Evolutionary conservation across 2,888 invertebrate species (phyloP).

Genomic region (Chymomyza procnemis): DNA sequence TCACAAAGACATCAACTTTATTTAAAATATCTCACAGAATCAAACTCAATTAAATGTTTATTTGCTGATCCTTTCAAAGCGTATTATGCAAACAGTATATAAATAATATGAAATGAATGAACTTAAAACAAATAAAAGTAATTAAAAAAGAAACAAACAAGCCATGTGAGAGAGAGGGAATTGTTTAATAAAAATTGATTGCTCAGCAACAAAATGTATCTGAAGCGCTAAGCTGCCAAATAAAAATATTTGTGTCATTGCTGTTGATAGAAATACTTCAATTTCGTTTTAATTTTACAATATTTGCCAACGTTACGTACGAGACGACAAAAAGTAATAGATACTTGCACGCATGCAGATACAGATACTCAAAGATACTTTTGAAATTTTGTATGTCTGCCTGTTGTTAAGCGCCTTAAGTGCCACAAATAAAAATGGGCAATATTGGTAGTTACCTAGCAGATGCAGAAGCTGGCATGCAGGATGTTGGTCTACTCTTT

Average conservation of each 20-base stretch:
- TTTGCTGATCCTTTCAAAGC: not conserved
- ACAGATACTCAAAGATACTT: slow-evolving; percentile 11
- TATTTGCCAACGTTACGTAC: not conserved
- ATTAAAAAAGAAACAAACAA: not conserved
- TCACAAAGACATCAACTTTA: not conserved
- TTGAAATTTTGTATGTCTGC: not conserved
- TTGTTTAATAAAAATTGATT: slow-evolving; percentile 9
- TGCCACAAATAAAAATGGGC: slow-evolving; percentile 52
- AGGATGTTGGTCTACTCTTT: slow-evolving; percentile 24
- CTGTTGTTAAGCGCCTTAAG: slow-evolving; percentile 64
- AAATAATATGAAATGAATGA: not conserved
- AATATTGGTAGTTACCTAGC: not conserved
- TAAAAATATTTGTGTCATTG: slow-evolving; percentile 17
- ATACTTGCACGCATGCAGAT: slow-evolving; percentile 7
- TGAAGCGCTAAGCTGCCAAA: slow-evolving; percentile 4
- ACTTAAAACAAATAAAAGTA: not conserved
- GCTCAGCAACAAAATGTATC: not conserved
- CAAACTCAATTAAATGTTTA: not conserved
- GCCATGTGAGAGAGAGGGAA: not conserved
- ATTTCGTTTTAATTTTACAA: slow-evolving; percentile 23
- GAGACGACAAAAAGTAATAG: slow-evolving; percentile 23
- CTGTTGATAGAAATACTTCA: slow-evolving; percentile 14
- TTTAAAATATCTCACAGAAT: not conserved
- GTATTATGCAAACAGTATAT: not conserved
- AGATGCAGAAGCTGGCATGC: no score